Base-by-base conservation (phyloP, 30 jellyfish, hydroid and myxozoan species). In the Phacellophora camtschatica region DNA sequence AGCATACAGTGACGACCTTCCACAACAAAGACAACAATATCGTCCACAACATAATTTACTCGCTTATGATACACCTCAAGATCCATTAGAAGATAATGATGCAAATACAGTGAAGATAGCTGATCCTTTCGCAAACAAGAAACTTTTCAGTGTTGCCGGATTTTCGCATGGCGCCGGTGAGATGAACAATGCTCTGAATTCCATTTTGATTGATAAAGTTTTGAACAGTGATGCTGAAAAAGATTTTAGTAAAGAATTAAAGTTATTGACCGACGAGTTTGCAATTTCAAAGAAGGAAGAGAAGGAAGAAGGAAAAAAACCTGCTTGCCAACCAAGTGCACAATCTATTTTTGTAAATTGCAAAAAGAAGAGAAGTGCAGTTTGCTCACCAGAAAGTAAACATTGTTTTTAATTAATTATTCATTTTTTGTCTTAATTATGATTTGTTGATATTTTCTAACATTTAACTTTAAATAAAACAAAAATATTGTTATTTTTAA, bases 301-400 rank as follows among this genome's bases (percentile, higher is more conserved):
- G 5, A 55, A 15, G 69, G 78, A 19, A 12, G 74, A 34, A 23
- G 36, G 74, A 28, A 71, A 50, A 22, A 83, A 83, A 29, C 83
- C 48, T 2, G 57, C 18, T 10, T 86, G 96, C 66, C 87, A 86
- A 68, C 91, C 90, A 20, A 64, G 74, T 35, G 92, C 86, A 3
- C 66, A 70, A 29, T 86, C 96, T 10, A 66, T 76, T 27, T 74
- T 71, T 62, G 89, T 92, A 7, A 67, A 86, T 63, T 86, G 96
- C 63, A 75, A 57, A 41, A 67, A 67, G 69, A 75, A 75, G 53
- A 51, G 88, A 62, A 84, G 86, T 57, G 92, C 83, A 24, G 90
- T 74, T 37, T 86, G 96, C 70, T 41, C 83, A 13, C 87, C 89
- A 20, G 96, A 86, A 77, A 92, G 96, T 86, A 77, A 53, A 59